Evolutionary conservation across 2,797 vertebrate genomes (phyloP).

Genomic region (Iguana delicatissima): DNA sequence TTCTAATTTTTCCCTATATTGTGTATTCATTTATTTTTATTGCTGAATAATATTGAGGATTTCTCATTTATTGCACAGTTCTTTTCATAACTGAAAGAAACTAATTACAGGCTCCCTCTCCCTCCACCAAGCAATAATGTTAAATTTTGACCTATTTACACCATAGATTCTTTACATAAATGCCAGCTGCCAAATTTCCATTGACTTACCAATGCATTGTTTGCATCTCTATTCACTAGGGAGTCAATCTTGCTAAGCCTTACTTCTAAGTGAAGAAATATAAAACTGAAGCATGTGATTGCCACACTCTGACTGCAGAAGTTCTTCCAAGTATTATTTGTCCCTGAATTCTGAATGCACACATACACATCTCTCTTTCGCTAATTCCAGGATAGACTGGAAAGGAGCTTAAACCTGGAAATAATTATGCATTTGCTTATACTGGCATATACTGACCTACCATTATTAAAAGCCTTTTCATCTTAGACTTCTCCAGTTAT

Average conservation of each 20-base stretch:
- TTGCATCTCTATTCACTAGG: no score
- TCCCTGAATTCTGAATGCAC: not conserved
- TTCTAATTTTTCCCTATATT: not conserved
- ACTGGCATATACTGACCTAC: not conserved
- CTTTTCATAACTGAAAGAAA: not conserved
- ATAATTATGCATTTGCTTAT: not conserved
- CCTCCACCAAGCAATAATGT: not conserved
- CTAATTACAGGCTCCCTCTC: not conserved
- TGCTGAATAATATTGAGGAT: no score
- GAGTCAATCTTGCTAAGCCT: not conserved
- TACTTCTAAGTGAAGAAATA: not conserved
- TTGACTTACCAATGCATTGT: not conserved
- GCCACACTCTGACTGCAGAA: not conserved
- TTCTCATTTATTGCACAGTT: no score
- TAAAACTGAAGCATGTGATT: not conserved
- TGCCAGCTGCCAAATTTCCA: not conserved
- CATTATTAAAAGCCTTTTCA: not conserved
- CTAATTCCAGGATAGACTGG: not conserved
- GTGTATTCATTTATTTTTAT: not conserved
- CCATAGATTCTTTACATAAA: not conserved
- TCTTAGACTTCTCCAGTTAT: not conserved
- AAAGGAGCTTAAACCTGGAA: not conserved
- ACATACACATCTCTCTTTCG: not conserved
- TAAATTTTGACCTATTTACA: not conserved
- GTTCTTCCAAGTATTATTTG: not conserved